Evolutionary conservation across 2,888 invertebrate species (phyloP).

Genomic region (Steinernema hermaphroditum): DNA sequence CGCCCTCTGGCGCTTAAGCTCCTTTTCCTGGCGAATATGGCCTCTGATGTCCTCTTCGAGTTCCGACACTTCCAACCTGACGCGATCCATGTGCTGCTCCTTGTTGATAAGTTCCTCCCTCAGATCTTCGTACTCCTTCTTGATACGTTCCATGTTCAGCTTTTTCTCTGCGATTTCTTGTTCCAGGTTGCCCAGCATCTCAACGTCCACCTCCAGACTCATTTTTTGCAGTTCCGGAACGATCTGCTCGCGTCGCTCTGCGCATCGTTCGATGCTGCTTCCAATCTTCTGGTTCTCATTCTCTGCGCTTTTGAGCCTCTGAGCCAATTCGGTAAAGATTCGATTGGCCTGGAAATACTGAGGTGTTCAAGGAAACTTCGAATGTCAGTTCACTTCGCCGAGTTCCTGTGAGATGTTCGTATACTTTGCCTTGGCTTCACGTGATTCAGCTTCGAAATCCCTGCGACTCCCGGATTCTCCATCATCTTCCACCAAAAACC

Average conservation of each 20-base stretch:
- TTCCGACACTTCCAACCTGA: background rate
- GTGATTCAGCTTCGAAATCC: slow-evolving; percentile 33
- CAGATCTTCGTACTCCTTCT: slow-evolving; percentile 28
- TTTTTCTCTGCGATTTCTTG: slow-evolving; percentile 32
- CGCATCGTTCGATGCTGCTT: background rate
- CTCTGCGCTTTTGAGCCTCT: background rate
- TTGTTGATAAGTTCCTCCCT: background rate
- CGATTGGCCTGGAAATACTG: too few relatives aligned
- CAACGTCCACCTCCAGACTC: background rate
- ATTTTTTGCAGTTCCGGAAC: background rate
- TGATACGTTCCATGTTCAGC: background rate
- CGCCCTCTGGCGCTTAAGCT: background rate
- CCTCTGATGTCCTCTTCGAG: slow-evolving; percentile 15
- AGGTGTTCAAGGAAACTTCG: too few relatives aligned
- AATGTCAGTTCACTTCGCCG: too few relatives aligned
- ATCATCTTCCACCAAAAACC: background rate
- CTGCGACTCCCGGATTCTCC: background rate
- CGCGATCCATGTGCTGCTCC: background rate
- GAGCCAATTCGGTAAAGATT: too few relatives aligned
- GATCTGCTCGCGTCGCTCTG: background rate
- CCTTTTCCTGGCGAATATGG: slow-evolving; percentile 6
- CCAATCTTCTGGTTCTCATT: background rate
- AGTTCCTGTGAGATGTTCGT: too few relatives aligned
- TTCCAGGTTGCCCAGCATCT: slow-evolving; percentile 31
- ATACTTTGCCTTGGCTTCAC: slow-evolving; percentile 4